Evolutionary conservation across 2,113 vertebrate species (phyloP), one percentile per base, ranked within the genome.

Genomic region (Nothoprocta perdicaria): DNA sequence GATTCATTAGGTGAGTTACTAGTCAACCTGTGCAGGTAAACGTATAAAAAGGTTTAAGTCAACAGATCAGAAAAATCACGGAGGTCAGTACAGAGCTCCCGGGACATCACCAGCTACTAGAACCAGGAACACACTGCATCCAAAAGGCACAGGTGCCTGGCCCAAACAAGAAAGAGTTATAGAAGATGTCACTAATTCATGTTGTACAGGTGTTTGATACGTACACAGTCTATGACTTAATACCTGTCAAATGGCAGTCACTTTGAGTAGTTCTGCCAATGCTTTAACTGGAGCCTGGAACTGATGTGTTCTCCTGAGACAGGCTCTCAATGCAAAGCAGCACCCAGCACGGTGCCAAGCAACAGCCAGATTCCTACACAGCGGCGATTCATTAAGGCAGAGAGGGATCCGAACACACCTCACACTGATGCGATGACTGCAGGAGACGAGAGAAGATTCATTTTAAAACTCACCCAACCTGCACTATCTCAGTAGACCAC

Each of bases 391-490:
- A 65, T 3, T 68, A 84, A 88, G 27, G 9, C 58, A 81, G 86
- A 90, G 86, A 90, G 24, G 29, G 46, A 93, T 92, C 86, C 81
- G 52, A 81, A 81, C 53, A 88, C 62, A 48, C 73, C 61, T 84
- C 92, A 62, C 38, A 50, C 13, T 75, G 33, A 55, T 61, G 40
- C 9, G 78, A 65, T 72, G 93, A 48, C 6, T 61, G 48, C 22
- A n/a, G 40, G 52, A 90, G 61, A 74, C 24, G 84, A 74, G 38
- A 81, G 14, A 3, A 84, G 35, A 67, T 86, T 88, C 2, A 79
- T 80, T 84, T 84, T 68, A 79, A 79, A 96, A 76, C 80, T 90
- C 24, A 92, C 71, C 26, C 24, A 81, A 86, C 69, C 46, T 81
- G 80, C 86, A 53, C 53, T 81, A 5, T 61, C 67, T 86, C 53